Conservation (phyloP, 53 echinoderm and acorn worm genomes). For the Hippasteria phrygiana region DNA sequence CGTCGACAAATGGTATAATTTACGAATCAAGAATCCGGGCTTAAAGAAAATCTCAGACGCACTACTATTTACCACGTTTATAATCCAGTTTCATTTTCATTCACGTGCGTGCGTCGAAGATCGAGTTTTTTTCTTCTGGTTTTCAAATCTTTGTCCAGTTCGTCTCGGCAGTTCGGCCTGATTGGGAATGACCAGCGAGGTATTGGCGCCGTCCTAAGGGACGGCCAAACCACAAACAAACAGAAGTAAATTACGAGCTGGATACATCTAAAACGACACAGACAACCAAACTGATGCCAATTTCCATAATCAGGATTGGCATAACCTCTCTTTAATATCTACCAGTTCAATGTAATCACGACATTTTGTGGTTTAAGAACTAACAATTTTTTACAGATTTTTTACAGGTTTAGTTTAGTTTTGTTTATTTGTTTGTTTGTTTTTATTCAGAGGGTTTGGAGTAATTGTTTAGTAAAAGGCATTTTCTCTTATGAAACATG, state of each 20-base stretch:
- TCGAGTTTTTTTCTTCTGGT: neutral
- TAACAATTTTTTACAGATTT: neutral
- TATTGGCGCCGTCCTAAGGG: neutral
- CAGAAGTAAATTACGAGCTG: conserved; percentile 28
- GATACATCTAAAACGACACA: neutral
- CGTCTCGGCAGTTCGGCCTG: neutral
- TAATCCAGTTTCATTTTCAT: neutral
- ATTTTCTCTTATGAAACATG: too few species aligned
- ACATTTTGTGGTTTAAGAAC: neutral
- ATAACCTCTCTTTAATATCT: neutral
- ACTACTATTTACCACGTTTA: neutral
- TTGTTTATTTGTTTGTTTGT: too few species aligned
- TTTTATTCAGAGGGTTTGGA: too few species aligned
- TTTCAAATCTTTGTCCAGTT: neutral
- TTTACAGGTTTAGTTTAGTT: too few species aligned
- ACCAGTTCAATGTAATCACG: neutral
- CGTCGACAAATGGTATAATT: conserved; percentile 34
- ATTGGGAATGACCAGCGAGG: conserved; percentile 33
- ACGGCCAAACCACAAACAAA: conserved; percentile 32
- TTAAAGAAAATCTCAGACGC: neutral
- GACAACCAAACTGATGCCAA: neutral
- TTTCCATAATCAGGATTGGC: neutral
- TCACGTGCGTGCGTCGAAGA: neutral
- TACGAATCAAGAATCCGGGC: neutral
- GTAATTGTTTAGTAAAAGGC: too few species aligned